These are phyloP conservation scores for Acanthornis magna DNA, from an alignment of 2,797 vertebrate species.

Conservation along the genomic window DNA sequence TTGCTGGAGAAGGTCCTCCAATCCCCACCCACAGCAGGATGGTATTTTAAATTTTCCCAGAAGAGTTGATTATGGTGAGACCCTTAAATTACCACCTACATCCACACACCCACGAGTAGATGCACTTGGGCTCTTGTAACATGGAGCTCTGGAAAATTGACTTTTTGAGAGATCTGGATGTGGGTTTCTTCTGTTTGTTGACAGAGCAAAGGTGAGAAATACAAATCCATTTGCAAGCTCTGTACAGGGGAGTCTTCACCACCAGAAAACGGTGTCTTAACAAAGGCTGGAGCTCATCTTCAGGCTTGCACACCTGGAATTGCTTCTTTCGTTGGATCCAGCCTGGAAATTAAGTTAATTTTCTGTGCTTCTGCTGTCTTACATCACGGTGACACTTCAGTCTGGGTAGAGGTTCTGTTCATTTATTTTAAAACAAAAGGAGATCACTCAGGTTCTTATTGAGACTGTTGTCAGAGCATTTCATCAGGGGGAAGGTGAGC, in stretches of 20 bases:
- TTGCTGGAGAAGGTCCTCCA: slow-evolving; percentile 62
- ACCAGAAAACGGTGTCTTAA: background rate
- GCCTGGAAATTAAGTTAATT: background rate
- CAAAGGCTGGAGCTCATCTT: background rate
- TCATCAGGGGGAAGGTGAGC: background rate
- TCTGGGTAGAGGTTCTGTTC: background rate
- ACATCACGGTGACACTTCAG: accelerated
- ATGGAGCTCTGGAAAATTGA: background rate
- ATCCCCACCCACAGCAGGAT: slow-evolving; percentile 53
- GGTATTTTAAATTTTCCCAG: slow-evolving; percentile 53
- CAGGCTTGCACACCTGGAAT: background rate
- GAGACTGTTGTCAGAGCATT: background rate
- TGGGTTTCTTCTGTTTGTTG: slow-evolving; percentile 10
- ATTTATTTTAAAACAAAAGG: background rate
- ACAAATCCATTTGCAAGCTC: background rate
- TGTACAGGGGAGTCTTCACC: background rate
- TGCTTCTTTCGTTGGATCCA: background rate
- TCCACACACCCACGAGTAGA: slow-evolving; percentile 29
- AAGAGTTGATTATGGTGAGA: slow-evolving; percentile 51
- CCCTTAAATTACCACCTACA: slow-evolving; percentile 55
- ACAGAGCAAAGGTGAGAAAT: slow-evolving; percentile 8
- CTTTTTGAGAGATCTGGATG: background rate
- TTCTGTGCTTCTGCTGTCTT: background rate
- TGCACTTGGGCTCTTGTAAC: slow-evolving; percentile 13
- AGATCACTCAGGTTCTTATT: background rate